These are phyloP conservation scores for Hydractinia echinata DNA, from an alignment of 30 jellyfish, hydroid and myxozoan genomes.

Conservation along the genomic window DNA sequence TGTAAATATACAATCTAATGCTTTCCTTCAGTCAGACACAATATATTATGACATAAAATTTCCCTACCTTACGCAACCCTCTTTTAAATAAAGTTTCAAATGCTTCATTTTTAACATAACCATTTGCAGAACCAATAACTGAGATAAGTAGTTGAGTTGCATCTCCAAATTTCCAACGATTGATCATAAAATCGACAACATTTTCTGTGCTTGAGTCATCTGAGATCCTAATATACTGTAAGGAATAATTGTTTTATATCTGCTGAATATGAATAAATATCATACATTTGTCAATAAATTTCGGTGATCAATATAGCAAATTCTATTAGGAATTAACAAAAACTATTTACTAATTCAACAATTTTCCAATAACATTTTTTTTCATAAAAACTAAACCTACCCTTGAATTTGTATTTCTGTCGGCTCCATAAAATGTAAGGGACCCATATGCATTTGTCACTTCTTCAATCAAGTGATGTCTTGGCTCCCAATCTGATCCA, in stretches of 20 bases:
- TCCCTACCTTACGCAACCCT: constrained; percentile 1
- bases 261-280: too few relatives aligned
- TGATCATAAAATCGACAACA: constrained; percentile 1
- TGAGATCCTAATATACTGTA: not conserved
- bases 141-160: constrained; percentile 8
- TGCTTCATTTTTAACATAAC: not conserved
- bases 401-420: constrained; percentile 2
- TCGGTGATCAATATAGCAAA: too few relatives aligned
- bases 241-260: not conserved
- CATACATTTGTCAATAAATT: too few relatives aligned
- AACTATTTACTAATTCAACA: not conserved
- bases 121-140: constrained; percentile 19
- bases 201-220: not conserved
- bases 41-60: not conserved
- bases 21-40: too few relatives aligned
- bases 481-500: not conserved
- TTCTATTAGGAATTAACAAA: too few relatives aligned
- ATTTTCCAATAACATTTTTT: not conserved
- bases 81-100: not conserved
- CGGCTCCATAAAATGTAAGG: constrained; percentile 4
- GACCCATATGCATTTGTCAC: constrained; percentile 1
- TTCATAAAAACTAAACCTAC: not conserved
- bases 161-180: constrained; percentile 1
- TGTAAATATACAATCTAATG: too few relatives aligned
- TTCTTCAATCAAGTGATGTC: not conserved